Base-by-base conservation (phyloP, 2,888 invertebrate genomes). In the Tricholauxania praeusta region DNA sequence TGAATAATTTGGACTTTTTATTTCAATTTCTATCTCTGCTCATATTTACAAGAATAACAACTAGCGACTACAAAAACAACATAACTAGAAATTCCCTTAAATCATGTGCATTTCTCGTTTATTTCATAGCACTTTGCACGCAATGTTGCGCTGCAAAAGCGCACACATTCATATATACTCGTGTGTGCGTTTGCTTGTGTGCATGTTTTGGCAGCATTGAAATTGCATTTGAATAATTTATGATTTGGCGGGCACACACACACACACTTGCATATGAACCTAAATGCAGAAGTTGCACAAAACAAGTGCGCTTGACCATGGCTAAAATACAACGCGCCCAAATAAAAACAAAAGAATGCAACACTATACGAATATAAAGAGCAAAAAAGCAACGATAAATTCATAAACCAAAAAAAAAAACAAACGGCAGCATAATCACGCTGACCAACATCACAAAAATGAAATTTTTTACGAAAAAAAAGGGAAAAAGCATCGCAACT, bases 221-320 rank as follows among this genome's bases (percentile, higher is more conserved):
- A 72, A 72, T 59, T 72, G 66, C 60, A 49, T 66, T 72, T 75
- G 72, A 75, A 75, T 74, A 70, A 74, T 72, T 72, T 71, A 72
- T 70, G 60, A 67, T 75, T 72, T 74, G 64, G 71, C 72, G 70
- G 69, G 62, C 53, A 59, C 62, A 55, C 62, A 48, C 32, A 67
- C 49, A 51, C 49, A 47, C 10, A 14, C 17, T 19, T 15, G 47
- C 19, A 63, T 14, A 19, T 19, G 19, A 14, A n/a, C 22, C 15
- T 19, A 49, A 48, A 48, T 48, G 39, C n/a, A n/a, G 49, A 66
- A 15, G 19, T n/a, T 53, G 14, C 57, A 67, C 53, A 68, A 77
- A 73, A 51, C 69, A 65, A 72, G 72, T 65, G 73, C 73, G 68
- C 59, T 68, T 72, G 76, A 73, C 71, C 74, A 74, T 73, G 71